phyloP scores from a whole-genome alignment of 64 coral and sea anemone species.

The Montipora capricornis region DNA sequence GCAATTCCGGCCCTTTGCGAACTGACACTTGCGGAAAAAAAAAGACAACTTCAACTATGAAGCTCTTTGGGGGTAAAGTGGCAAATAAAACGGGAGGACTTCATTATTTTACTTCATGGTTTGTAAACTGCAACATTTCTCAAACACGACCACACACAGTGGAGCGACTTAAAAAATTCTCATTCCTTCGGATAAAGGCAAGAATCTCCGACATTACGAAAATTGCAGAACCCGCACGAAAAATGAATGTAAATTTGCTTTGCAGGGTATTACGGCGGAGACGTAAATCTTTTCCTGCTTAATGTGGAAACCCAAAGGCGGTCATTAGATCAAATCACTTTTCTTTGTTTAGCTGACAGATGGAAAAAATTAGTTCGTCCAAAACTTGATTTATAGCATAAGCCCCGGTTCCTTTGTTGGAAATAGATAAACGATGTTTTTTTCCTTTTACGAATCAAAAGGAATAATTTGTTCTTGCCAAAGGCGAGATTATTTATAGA shows the following conservation, averaged over 20 bases:
- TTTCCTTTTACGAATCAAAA: background rate
- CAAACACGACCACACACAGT: no score
- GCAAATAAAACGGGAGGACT: no score
- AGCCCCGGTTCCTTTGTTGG: constrained; percentile 10
- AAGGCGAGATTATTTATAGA: constrained; percentile 2
- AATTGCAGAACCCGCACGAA: background rate
- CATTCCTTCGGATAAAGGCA: no score
- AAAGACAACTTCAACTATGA: no score
- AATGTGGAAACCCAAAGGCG: background rate
- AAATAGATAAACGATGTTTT: background rate
- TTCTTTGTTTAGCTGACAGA: background rate
- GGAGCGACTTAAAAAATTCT: no score
- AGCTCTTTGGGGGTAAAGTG: no score
- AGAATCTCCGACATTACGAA: background rate
- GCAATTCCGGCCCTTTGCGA: no score
- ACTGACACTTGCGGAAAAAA: no score
- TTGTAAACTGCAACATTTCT: no score
- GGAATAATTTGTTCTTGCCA: constrained; percentile 1
- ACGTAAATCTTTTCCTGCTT: background rate
- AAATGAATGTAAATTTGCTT: background rate
- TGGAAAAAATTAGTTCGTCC: background rate
- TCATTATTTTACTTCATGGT: no score
- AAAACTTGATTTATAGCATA: background rate
- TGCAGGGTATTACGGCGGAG: background rate
- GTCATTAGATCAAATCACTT: background rate